Conservation (phyloP, 1,140 invertebrate species). For the Dinothrombium tinctorium region DNA sequence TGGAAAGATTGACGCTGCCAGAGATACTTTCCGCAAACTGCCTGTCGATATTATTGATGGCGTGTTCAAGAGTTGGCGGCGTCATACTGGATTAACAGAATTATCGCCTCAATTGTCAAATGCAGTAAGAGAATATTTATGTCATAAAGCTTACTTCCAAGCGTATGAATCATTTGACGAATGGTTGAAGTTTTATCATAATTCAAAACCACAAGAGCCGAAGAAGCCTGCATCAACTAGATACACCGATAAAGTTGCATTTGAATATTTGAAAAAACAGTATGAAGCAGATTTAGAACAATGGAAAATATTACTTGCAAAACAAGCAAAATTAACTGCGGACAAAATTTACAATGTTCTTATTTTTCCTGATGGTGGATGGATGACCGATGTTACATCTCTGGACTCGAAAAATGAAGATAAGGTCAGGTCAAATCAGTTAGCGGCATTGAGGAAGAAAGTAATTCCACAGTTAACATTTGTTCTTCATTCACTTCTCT, state of each 20-base stretch:
- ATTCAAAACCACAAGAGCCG: conserved; percentile 38
- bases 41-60: conserved; percentile 33
- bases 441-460: conserved; percentile 44
- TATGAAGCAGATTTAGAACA: conserved; percentile 45
- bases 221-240: conserved; percentile 23
- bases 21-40: conserved; percentile 17
- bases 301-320: conserved; percentile 41
- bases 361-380: conserved; percentile 63
- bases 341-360: conserved; percentile 63
- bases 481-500: conserved; percentile 51
- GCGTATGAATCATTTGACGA: conserved; percentile 62
- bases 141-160: conserved; percentile 29
- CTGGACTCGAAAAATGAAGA: conserved; percentile 4
- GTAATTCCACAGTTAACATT: conserved; percentile 53
- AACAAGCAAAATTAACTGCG: conserved; percentile 42
- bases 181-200: conserved; percentile 60
- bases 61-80: conserved; percentile 29
- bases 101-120: conserved; percentile 22
- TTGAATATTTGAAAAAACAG: conserved; percentile 52
- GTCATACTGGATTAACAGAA: conserved; percentile 20
- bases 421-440: conserved; percentile 24
- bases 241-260: conserved; percentile 65
- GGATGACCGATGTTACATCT: conserved; percentile 42
- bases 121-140: conserved; percentile 26
- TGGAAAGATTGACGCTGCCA: conserved; percentile 16